phyloP scores from a whole-genome alignment of 1,140 invertebrate genomes.

The Drosophila sp. region DNA sequence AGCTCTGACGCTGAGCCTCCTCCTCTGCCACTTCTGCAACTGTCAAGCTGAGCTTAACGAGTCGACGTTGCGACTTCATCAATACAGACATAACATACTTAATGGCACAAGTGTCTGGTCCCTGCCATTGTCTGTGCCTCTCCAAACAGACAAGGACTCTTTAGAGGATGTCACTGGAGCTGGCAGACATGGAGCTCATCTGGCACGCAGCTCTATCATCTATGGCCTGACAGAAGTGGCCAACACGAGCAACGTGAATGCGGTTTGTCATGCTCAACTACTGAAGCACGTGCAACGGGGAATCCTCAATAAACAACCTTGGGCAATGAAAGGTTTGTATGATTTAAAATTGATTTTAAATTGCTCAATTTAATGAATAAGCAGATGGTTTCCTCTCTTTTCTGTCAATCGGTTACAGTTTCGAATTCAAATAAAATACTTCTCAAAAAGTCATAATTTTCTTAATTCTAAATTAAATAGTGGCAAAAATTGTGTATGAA shows the following conservation, averaged over 20 bases:
- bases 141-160: constrained; percentile 7
- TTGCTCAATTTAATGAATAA: background rate
- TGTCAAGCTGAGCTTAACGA: constrained; percentile 40
- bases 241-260: constrained; percentile 69
- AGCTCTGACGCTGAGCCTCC: background rate
- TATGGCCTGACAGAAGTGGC: constrained; percentile 69
- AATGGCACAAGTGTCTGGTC: constrained; percentile 48
- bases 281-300: constrained; percentile 70
- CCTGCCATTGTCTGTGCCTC: background rate
- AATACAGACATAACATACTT: constrained; percentile 22
- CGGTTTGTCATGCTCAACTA: constrained; percentile 62
- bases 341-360: too few relatives aligned
- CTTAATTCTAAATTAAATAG: too few relatives aligned
- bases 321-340: constrained; percentile 82
- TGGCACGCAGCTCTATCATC: constrained; percentile 67
- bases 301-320: constrained; percentile 75
- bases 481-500: too few relatives aligned
- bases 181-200: constrained; percentile 19
- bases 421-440: too few relatives aligned
- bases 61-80: constrained; percentile 12
- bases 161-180: background rate
- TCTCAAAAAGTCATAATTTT: too few relatives aligned
- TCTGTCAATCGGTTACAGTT: background rate
- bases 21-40: background rate
- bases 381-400: background rate